Evolutionary conservation across 2,797 vertebrate species (phyloP).

Genomic region (Alexandromys oeconomus): DNA sequence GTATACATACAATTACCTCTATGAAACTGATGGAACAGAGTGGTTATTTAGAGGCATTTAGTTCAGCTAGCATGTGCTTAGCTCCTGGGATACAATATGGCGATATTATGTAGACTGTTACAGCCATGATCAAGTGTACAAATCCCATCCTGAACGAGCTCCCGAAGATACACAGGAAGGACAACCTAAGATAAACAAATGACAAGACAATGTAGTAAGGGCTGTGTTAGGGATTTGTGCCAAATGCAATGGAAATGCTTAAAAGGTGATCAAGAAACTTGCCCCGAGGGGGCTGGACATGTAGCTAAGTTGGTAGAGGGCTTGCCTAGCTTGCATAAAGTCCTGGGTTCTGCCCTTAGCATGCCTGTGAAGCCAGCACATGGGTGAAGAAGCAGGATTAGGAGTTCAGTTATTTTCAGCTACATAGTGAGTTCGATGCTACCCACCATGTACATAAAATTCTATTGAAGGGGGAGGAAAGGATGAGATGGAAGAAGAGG

Average conservation of each 20-base stretch:
- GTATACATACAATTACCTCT: background rate
- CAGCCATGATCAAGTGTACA: background rate
- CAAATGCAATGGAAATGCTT: slow-evolving; percentile 10
- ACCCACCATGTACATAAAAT: background rate
- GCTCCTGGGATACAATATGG: background rate
- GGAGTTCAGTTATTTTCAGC: background rate
- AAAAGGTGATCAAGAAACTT: background rate
- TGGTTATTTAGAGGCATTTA: background rate
- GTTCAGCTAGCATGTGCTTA: background rate
- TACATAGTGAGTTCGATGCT: background rate
- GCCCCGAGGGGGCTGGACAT: background rate
- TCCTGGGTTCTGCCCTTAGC: background rate
- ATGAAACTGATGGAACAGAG: background rate
- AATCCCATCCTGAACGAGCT: background rate
- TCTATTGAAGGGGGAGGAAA: background rate
- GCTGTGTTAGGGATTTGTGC: background rate
- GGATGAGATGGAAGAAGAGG: background rate
- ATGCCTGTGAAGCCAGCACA: background rate
- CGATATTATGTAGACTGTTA: background rate
- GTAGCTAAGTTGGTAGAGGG: background rate
- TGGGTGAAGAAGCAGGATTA: no score
- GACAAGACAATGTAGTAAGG: background rate
- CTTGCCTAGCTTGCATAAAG: background rate
- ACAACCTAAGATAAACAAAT: background rate
- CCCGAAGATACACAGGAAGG: background rate